phyloP scores from a whole-genome alignment of 2,113 vertebrate species.

The Varanus salvator region DNA sequence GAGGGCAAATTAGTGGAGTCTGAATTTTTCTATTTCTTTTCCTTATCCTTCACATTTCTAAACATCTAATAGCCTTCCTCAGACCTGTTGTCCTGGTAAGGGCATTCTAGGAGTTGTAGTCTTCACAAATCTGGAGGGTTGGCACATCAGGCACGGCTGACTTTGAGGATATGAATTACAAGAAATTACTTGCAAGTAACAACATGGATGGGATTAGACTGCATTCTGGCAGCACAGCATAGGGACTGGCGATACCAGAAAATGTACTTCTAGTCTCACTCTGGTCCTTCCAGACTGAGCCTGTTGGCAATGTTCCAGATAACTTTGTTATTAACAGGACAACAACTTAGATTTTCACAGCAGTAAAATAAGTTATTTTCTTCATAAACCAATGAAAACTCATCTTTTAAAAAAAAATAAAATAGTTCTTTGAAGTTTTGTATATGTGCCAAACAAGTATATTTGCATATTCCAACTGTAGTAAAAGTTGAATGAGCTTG shows the following conservation, averaged over 20 bases:
- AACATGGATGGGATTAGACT: neutral
- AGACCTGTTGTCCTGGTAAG: too few relatives aligned
- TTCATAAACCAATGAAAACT: neutral
- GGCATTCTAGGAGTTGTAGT: too few relatives aligned
- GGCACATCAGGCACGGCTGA: too few relatives aligned
- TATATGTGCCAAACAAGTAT: neutral
- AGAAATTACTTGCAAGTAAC: neutral
- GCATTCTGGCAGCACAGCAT: neutral
- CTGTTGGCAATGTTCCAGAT: neutral
- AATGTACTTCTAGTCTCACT: neutral
- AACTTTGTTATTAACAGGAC: neutral
- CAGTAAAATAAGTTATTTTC: conserved; percentile 4
- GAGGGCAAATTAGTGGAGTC: neutral
- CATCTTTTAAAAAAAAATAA: neutral
- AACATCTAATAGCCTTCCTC: neutral
- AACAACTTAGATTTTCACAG: neutral
- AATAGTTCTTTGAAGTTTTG: neutral
- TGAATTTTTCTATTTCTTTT: neutral
- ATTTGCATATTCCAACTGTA: neutral
- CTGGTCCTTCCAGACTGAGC: neutral
- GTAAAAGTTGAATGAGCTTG: neutral
- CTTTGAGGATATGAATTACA: neutral
- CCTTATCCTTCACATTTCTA: neutral
- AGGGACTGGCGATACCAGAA: neutral
- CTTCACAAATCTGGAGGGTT: too few relatives aligned